Evolutionary conservation across 1,140 invertebrate genomes (phyloP).

Genomic region (Agraylea sexmaculata): DNA sequence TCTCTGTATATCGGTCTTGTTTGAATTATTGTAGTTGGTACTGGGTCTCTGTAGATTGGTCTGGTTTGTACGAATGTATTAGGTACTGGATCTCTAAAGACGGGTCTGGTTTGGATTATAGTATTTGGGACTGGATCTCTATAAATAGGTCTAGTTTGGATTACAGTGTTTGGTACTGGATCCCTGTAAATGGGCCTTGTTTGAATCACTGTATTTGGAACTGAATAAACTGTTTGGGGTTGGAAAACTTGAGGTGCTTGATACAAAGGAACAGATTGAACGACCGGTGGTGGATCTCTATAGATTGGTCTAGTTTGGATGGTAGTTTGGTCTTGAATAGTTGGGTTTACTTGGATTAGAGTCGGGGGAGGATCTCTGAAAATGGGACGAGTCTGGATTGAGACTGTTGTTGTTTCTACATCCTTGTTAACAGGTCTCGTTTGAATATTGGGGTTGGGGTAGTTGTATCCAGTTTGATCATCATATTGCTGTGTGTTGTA

Average conservation of each 20-base stretch:
- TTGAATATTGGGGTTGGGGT: conserved; percentile 13
- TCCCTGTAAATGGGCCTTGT: background rate
- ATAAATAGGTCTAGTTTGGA: conserved; percentile 8
- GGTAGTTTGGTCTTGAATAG: background rate
- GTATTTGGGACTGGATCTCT: background rate
- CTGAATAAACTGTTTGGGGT: conserved; percentile 2
- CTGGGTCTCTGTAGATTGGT: conserved; percentile 4
- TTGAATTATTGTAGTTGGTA: background rate
- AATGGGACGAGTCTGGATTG: background rate
- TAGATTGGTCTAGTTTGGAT: conserved; percentile 12
- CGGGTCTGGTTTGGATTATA: conserved; percentile 1
- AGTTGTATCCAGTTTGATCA: conserved; percentile 10
- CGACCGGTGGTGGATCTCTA: conserved; percentile 2
- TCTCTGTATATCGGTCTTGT: conserved; percentile 1
- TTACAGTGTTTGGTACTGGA: background rate
- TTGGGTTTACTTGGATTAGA: background rate
- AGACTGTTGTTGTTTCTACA: conserved; percentile 3
- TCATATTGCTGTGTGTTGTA: conserved; percentile 8
- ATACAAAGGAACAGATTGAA: background rate
- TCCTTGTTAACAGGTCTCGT: conserved; percentile 10
- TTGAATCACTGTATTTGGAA: background rate
- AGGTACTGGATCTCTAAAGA: too few relatives aligned
- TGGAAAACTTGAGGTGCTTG: background rate
- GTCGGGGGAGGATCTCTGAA: conserved; percentile 3
- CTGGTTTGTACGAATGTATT: conserved; percentile 3